Conservation (phyloP, 2,797 vertebrate species). For the Cirrhinus mrigala region DNA sequence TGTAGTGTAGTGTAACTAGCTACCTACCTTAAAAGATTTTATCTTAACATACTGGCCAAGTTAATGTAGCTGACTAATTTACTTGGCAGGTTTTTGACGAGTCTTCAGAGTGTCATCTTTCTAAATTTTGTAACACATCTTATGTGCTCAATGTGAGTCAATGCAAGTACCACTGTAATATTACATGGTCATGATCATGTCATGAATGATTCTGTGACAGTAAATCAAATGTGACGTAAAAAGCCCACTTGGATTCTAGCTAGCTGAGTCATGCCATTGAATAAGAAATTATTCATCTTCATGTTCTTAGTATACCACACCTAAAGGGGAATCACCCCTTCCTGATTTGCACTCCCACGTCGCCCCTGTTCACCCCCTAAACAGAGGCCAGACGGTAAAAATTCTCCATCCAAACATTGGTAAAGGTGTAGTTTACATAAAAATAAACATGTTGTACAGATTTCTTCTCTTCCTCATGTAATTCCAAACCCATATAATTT, state of each 20-base stretch:
- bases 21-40: background rate
- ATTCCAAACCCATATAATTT: background rate
- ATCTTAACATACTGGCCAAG: background rate
- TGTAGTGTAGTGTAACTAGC: background rate
- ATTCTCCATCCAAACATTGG: too few species aligned
- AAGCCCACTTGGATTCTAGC: background rate
- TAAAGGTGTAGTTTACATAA: background rate
- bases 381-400: background rate
- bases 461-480: background rate
- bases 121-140: background rate
- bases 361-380: background rate
- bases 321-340: constrained; percentile 9
- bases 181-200: background rate
- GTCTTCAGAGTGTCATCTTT: background rate
- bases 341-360: background rate
- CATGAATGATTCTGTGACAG: background rate
- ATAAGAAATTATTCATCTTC: constrained; percentile 31
- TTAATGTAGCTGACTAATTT: background rate
- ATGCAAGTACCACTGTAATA: background rate
- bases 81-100: background rate
- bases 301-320: constrained; percentile 8
- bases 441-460: background rate
- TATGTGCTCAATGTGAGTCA: background rate
- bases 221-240: background rate
- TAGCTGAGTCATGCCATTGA: constrained; percentile 4